phyloP scores from a whole-genome alignment of 2,888 invertebrate species.

The Drosophila bunnanda region DNA sequence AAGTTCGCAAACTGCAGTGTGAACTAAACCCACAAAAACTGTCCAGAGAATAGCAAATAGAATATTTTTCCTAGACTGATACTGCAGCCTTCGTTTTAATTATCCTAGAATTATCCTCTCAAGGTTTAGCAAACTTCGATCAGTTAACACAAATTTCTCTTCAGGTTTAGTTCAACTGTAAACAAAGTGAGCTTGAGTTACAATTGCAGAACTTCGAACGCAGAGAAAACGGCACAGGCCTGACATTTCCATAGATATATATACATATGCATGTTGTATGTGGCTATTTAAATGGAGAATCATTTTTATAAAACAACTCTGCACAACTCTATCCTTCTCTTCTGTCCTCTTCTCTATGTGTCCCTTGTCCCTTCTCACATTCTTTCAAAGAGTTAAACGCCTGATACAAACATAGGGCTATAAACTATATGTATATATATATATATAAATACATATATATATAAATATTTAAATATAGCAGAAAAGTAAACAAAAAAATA shows the following conservation, averaged over 20 bases:
- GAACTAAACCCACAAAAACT: not conserved
- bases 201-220: not conserved
- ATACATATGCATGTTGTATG: constrained; percentile 43
- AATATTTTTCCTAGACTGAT: not conserved
- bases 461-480: constrained; percentile 22
- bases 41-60: not conserved
- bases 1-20: not conserved
- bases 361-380: constrained; percentile 8
- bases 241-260: constrained; percentile 43
- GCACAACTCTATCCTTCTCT: constrained; percentile 17
- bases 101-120: not conserved
- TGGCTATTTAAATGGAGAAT: constrained; percentile 40
- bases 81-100: not conserved
- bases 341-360: not conserved
- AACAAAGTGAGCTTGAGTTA: not conserved
- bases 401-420: constrained; percentile 24
- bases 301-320: constrained; percentile 47
- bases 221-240: constrained; percentile 11
- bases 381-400: constrained; percentile 22
- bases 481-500: constrained; percentile 29
- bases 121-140: not conserved
- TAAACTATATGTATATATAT: constrained; percentile 29
- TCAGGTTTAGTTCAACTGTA: not conserved
- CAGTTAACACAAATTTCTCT: not conserved
- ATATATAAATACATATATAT: not conserved